phyloP scores from a whole-genome alignment of 2,113 vertebrate genomes.

The Syngnathus scovelli region DNA sequence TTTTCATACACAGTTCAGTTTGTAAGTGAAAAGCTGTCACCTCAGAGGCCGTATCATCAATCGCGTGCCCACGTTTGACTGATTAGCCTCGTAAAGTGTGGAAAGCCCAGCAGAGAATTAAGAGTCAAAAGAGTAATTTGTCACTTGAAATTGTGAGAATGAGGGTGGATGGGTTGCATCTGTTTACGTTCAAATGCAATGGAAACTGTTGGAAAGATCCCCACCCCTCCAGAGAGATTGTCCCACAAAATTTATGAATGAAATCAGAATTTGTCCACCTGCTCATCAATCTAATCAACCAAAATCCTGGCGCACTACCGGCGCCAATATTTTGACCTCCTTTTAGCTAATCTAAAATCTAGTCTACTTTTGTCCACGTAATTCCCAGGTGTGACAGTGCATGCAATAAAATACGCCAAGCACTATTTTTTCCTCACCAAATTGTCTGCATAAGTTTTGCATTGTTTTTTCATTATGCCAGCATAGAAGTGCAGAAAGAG shows the following conservation, averaged over 20 bases:
- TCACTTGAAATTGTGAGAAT: constrained; percentile 36
- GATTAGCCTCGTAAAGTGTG: constrained; percentile 25
- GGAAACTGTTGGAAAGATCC: not conserved
- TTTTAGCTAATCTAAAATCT: too few relatives aligned
- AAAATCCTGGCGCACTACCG: too few relatives aligned
- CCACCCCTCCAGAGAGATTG: too few relatives aligned
- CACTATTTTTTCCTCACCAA: not conserved
- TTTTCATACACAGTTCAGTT: constrained; percentile 9
- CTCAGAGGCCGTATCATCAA: constrained; percentile 17
- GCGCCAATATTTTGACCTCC: too few relatives aligned
- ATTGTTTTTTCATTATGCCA: not conserved
- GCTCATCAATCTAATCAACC: too few relatives aligned
- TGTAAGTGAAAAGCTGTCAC: not conserved
- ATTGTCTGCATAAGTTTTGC: not conserved
- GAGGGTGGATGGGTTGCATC: constrained; percentile 19
- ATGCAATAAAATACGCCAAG: too few relatives aligned
- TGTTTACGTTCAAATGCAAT: constrained; percentile 19
- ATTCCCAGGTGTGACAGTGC: too few relatives aligned
- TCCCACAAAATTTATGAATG: too few relatives aligned
- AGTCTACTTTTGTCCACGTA: too few relatives aligned
- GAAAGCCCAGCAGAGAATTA: constrained; percentile 19
- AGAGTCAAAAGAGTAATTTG: constrained; percentile 35
- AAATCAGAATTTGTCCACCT: too few relatives aligned
- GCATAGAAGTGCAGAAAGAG: not conserved
- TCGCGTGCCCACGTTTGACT: constrained; percentile 32